Base-by-base conservation (phyloP, 92 coral and sea anemone species). In the Parazoanthus swiftii region DNA sequence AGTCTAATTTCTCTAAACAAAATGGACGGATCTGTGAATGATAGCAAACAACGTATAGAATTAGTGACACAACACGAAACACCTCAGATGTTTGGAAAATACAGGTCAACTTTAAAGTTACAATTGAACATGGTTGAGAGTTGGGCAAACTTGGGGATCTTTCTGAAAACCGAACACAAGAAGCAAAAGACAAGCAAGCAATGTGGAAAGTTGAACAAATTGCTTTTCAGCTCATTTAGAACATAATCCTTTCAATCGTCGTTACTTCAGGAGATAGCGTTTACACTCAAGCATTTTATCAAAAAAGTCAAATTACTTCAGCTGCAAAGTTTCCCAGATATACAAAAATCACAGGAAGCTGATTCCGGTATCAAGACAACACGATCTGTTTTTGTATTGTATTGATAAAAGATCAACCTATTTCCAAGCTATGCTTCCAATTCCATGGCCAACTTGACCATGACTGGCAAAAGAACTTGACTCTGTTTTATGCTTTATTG, bases 1-100 rank as follows among this genome's bases (percentile, higher is more conserved):
- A 70, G 67, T 84, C 87, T 84, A 84, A 84, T 74, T 84, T 84
- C 56, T 84, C 77, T 73, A 84, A 70, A 50, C 87, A 84, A 48
- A 84, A 71, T 36, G 87, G 78, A 2, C 67, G 87, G 87, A 84
- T 70, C 87, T 84, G 87, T 26, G 67, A 68, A 15, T 44, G 25
- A 82, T 48, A 66, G 58, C 20, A 70, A 43, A 37, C 58, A 79
- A n/a, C 29, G 56, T 6, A 10, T 7, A 26, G 58, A 56, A 33
- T 54, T 35, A 56, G n/a, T 46, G 23, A 42, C 10, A 44, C 51
- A 44, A 77, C 26, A 58, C 21, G 21, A 14, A 76, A n/a, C 35
- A 26, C 4, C 48, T 11, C 63, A 21, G 6, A 5, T 33, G 42
- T 10, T 76, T 42, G 26, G 14, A 25, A 21, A 20, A 38, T 38